Evolutionary conservation across 2,797 vertebrate species (phyloP).

Genomic region (Etheostoma perlongum): DNA sequence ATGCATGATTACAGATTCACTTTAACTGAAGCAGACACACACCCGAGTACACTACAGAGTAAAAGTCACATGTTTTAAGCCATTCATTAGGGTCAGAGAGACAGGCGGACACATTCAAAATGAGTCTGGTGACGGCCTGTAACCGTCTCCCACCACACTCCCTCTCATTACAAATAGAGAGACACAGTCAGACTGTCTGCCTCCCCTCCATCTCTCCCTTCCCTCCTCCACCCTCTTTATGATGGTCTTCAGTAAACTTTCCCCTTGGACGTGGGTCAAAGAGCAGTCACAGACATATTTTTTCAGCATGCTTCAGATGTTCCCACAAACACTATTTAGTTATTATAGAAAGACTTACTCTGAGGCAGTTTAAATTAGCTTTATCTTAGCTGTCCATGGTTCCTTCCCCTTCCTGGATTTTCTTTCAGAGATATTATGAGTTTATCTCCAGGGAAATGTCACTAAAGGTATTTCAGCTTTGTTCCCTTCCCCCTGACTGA

Average conservation of each 20-base stretch:
- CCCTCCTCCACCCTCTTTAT: slow-evolving; percentile 67
- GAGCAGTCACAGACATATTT: slow-evolving; percentile 22
- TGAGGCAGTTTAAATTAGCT: slow-evolving; percentile 27
- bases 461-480: slow-evolving; percentile 69
- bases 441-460: slow-evolving; percentile 63
- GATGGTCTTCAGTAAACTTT: slow-evolving; percentile 60
- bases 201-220: slow-evolving; percentile 58
- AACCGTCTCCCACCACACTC: slow-evolving; percentile 66
- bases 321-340: slow-evolving; percentile 19
- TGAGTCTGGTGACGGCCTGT: slow-evolving; percentile 61
- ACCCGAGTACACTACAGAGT: slow-evolving; percentile 30
- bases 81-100: slow-evolving; percentile 57
- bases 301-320: slow-evolving; percentile 1
- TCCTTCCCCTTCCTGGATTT: slow-evolving; percentile 1
- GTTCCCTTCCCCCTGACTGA: slow-evolving; percentile 50
- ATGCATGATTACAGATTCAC: slow-evolving; percentile 32
- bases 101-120: slow-evolving; percentile 40
- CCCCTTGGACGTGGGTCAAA: slow-evolving; percentile 34
- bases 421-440: slow-evolving; percentile 54
- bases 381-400: slow-evolving; percentile 32
- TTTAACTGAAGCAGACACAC: slow-evolving; percentile 23
- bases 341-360: slow-evolving; percentile 2
- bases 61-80: slow-evolving; percentile 57
- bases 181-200: slow-evolving; percentile 81
- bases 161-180: slow-evolving; percentile 81